Conservation (phyloP, 2,888 invertebrate genomes). For the Miltochrista miniata region DNA sequence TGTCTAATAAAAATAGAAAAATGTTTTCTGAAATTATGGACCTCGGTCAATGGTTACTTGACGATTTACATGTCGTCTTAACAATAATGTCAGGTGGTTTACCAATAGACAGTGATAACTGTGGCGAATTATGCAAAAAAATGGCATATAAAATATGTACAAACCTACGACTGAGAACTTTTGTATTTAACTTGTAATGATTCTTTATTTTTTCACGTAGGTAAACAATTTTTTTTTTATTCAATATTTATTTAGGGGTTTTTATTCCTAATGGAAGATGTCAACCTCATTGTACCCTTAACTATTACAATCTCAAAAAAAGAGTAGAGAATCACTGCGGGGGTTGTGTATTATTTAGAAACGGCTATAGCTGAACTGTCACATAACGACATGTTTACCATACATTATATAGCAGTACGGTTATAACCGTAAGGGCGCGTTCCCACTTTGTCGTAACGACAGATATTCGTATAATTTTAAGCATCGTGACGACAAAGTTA, state of each 20-base stretch:
- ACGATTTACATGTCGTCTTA: background rate
- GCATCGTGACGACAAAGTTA: background rate
- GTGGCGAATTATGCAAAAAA: background rate
- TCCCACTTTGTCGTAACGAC: background rate
- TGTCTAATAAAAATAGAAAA: background rate
- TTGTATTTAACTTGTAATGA: too few species aligned
- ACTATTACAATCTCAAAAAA: too few species aligned
- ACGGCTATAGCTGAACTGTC: too few species aligned
- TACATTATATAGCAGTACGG: too few species aligned
- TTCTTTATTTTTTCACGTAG: too few species aligned
- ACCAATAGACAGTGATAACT: background rate
- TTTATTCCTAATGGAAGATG: too few species aligned
- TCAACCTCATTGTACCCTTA: too few species aligned
- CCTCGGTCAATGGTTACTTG: background rate
- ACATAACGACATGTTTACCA: too few species aligned
- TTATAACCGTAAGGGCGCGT: slow-evolving; percentile 10
- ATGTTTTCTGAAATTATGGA: background rate
- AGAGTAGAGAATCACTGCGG: too few species aligned
- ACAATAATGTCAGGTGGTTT: background rate
- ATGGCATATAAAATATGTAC: background rate
- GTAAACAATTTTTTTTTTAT: too few species aligned
- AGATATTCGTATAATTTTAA: background rate
- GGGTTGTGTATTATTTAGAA: too few species aligned
- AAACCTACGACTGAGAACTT: background rate
- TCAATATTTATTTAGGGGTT: too few species aligned